Evolutionary conservation across 2,888 invertebrate genomes (phyloP).

Genomic region (Lysandra coridon): DNA sequence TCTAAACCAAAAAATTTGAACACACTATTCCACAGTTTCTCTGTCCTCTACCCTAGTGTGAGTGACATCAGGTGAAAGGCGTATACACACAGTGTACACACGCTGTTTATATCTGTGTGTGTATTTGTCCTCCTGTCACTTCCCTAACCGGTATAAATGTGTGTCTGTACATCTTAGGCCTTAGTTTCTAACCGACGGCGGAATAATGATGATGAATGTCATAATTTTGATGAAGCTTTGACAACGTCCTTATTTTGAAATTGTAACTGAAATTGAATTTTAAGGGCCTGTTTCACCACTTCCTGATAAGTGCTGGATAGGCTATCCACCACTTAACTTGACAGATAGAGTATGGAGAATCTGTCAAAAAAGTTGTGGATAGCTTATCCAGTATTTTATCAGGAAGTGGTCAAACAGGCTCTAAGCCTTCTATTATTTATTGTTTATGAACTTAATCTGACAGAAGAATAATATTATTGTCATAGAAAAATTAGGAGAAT

Average conservation of each 20-base stretch:
- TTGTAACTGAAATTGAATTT: not conserved
- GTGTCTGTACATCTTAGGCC: slow-evolving; percentile 48
- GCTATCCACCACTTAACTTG: no score
- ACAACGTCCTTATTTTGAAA: not conserved
- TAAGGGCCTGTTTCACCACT: no score
- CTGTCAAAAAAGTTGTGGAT: no score
- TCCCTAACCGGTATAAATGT: slow-evolving; percentile 66
- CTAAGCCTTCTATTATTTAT: no score
- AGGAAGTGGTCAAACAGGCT: no score
- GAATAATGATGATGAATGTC: slow-evolving; percentile 44
- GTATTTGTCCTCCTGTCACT: not conserved
- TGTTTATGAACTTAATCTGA: no score
- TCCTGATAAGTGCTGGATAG: no score
- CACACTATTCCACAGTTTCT: not conserved
- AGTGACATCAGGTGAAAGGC: not conserved
- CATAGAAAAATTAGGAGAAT: no score
- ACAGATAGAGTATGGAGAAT: no score
- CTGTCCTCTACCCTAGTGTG: not conserved
- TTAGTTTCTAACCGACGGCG: slow-evolving; percentile 63
- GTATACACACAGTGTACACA: not conserved
- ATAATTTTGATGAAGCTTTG: slow-evolving; percentile 31
- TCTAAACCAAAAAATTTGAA: not conserved
- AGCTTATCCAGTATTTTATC: no score
- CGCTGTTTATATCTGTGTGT: not conserved
- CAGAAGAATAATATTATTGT: no score